phyloP scores from a whole-genome alignment of 2,888 invertebrate species.

The Cybosia mesomella region DNA sequence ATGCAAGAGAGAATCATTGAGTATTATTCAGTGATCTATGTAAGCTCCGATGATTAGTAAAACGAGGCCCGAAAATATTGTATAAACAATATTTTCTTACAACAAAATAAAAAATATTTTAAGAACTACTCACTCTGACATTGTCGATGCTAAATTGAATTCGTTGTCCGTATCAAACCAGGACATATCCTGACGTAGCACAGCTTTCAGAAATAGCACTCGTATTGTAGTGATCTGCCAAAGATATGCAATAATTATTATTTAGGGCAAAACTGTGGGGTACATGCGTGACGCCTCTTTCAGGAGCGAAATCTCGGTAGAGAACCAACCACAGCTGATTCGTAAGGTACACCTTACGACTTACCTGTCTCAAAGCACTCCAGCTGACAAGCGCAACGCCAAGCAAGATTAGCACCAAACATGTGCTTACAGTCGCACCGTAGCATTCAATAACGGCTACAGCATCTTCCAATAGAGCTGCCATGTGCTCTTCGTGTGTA shows the following conservation, averaged over 20 bases:
- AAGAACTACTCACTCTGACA: conserved; percentile 89
- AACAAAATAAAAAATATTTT: neutral
- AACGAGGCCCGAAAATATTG: too few relatives aligned
- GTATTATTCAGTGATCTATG: too few relatives aligned
- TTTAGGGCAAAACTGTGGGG: neutral
- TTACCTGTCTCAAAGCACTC: conserved; percentile 86
- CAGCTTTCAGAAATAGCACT: conserved; percentile 87
- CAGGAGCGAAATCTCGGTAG: neutral
- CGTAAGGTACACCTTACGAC: neutral
- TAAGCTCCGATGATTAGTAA: too few relatives aligned
- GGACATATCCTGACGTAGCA: conserved; percentile 91
- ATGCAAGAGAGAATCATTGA: too few relatives aligned
- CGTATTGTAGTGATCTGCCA: conserved; percentile 88
- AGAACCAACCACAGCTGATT: neutral
- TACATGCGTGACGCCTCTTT: neutral
- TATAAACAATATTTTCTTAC: too few relatives aligned
- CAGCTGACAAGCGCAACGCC: conserved; percentile 87
- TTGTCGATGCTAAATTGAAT: conserved; percentile 90
- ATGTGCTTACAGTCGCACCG: conserved; percentile 67
- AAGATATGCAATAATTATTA: neutral
- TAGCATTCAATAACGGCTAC: conserved; percentile 85
- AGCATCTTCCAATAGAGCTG: conserved; percentile 85
- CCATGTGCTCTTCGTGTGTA: conserved; percentile 80
- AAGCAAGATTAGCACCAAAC: conserved; percentile 72
- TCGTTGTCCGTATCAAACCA: conserved; percentile 91